Percentiles rank a stretch among this genome's conserved stretches.
Conservation (phyloP, 2,113 vertebrate genomes). For the Callopanchax toddi region DNA sequence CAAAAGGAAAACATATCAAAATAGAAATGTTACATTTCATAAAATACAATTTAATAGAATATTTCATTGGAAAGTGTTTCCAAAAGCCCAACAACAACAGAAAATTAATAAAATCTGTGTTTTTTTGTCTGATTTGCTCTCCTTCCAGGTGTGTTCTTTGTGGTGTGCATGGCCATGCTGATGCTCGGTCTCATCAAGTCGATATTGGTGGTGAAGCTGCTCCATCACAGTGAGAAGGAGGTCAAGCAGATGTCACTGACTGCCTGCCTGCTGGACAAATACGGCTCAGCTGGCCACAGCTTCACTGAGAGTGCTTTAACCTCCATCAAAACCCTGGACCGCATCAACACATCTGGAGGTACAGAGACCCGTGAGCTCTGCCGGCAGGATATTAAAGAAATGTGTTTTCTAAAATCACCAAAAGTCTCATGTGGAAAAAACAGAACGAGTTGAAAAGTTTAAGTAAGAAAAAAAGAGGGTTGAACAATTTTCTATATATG, state of each 20-base stretch:
- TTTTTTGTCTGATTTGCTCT: neutral
- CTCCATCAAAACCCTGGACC: constrained; percentile 69
- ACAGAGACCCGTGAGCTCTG: neutral
- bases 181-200: constrained; percentile 86
- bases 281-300: constrained; percentile 70
- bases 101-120: no score
- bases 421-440: constrained; percentile 6
- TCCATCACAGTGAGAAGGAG: constrained; percentile 76
- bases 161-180: constrained; percentile 85
- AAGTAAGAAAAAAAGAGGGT: constrained; percentile 1
- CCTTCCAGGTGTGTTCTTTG: constrained; percentile 83
- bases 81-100: no score
- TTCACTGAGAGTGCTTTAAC: constrained; percentile 70
- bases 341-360: constrained; percentile 68
- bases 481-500: no score
- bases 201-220: constrained; percentile 85
- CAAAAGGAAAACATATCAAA: no score
- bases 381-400: neutral
- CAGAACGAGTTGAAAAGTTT: constrained; percentile 1
- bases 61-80: no score
- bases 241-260: constrained; percentile 75
- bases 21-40: no score
- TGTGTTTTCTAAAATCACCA: neutral
- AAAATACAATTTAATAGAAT: no score
- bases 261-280: constrained; percentile 79